Conservation (phyloP, 2,113 vertebrate species). For the Struthidea cinerea region DNA sequence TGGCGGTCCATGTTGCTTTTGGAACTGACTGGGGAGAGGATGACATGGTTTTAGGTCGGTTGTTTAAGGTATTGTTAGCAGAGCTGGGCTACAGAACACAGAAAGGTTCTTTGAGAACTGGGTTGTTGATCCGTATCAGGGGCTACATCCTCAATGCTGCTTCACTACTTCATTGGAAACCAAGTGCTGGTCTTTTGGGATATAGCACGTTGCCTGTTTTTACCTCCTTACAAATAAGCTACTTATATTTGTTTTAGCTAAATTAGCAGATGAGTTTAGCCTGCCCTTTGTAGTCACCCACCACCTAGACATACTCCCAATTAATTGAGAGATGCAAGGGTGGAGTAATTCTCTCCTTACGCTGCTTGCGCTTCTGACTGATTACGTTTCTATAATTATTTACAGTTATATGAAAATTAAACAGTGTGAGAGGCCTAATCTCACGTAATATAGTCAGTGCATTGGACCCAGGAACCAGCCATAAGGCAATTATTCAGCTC, state of each 20-base stretch:
- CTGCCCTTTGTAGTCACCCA: not conserved
- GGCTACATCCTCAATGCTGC: fast-evolving
- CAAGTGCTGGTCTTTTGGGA: not conserved
- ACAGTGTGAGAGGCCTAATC: not conserved
- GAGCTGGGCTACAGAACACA: not conserved
- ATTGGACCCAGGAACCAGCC: not conserved
- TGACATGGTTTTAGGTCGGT: fast-evolving
- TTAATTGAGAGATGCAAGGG: not conserved
- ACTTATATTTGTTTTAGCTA: not conserved
- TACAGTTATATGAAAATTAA: not conserved
- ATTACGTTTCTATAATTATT: not conserved
- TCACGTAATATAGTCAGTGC: not conserved
- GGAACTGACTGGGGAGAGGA: not conserved
- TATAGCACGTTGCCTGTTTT: not conserved
- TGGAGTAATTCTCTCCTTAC: not conserved
- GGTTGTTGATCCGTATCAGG: not conserved
- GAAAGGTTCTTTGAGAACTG: not conserved
- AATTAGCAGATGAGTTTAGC: not conserved
- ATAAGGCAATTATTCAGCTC: not conserved
- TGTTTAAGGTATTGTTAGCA: not conserved
- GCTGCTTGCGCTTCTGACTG: not conserved
- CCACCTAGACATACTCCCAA: not conserved
- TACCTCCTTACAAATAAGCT: fast-evolving
- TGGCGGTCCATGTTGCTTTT: not conserved
- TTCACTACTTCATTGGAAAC: not conserved